These are phyloP conservation scores for Alectura lathami DNA, from an alignment of 2,113 vertebrate genomes.

Conservation along the genomic window DNA sequence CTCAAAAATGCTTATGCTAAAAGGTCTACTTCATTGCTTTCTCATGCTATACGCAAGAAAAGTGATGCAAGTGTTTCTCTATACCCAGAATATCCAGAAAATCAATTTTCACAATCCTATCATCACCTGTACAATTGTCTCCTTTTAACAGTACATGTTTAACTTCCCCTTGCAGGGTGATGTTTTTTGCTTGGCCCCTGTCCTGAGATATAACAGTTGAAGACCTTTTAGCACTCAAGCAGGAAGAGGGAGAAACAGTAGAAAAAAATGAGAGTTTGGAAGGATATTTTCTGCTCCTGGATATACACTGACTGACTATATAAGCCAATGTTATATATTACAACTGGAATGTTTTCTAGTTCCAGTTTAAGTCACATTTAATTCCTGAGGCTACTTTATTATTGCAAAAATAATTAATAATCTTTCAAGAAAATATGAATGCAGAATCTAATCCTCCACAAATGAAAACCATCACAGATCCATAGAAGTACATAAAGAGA, in stretches of 20 bases:
- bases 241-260: no score
- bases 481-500: rapidly evolving
- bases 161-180: rapidly evolving
- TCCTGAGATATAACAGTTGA: not conserved
- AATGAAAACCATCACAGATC: not conserved
- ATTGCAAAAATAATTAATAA: not conserved
- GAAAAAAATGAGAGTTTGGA: no score
- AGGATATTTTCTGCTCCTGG: not conserved
- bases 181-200: not conserved
- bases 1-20: not conserved
- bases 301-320: not conserved
- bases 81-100: not conserved
- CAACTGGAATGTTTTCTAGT: not conserved
- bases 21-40: not conserved
- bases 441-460: not conserved
- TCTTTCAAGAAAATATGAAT: not conserved
- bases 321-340: no score
- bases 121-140: not conserved
- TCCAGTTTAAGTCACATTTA: not conserved
- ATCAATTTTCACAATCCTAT: not conserved
- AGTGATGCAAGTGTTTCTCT: not conserved
- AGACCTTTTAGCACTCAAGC: not conserved
- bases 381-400: not conserved
- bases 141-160: not conserved
- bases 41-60: not conserved